Evolutionary conservation across 2,888 invertebrate genomes (phyloP).

Genomic region (Polydrusus tereticollis): DNA sequence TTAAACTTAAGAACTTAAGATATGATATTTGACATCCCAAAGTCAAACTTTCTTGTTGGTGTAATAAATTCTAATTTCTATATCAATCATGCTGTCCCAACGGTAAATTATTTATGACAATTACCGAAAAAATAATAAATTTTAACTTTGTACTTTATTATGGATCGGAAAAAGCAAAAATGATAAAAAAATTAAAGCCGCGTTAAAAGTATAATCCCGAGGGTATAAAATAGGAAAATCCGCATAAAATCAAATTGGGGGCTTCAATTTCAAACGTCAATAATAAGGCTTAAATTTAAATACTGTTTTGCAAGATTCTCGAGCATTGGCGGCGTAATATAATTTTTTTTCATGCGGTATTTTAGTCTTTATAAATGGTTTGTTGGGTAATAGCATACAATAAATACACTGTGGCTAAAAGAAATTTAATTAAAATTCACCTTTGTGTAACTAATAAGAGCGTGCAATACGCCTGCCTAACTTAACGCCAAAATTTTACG

Average conservation of each 20-base stretch:
- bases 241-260: conserved; percentile 14
- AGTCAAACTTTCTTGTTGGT: too few relatives aligned
- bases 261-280: conserved; percentile 8
- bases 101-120: background rate
- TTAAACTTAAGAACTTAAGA: too few relatives aligned
- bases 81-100: too few relatives aligned
- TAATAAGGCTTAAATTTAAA: conserved; percentile 7
- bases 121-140: background rate
- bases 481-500: too few relatives aligned
- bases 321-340: background rate
- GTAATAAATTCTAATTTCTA: too few relatives aligned
- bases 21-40: too few relatives aligned
- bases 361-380: too few relatives aligned
- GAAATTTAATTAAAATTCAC: too few relatives aligned
- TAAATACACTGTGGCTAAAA: too few relatives aligned
- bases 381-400: too few relatives aligned
- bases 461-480: too few relatives aligned
- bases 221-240: conserved; percentile 9
- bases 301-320: background rate
- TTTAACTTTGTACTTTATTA: conserved; percentile 3
- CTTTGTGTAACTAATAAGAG: too few relatives aligned
- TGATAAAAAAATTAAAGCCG: conserved; percentile 5
- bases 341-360: background rate
- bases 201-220: conserved; percentile 10
- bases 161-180: background rate